These are phyloP conservation scores for Dendrolimus punctatus DNA, from an alignment of 1,140 invertebrate genomes.

Conservation along the genomic window DNA sequence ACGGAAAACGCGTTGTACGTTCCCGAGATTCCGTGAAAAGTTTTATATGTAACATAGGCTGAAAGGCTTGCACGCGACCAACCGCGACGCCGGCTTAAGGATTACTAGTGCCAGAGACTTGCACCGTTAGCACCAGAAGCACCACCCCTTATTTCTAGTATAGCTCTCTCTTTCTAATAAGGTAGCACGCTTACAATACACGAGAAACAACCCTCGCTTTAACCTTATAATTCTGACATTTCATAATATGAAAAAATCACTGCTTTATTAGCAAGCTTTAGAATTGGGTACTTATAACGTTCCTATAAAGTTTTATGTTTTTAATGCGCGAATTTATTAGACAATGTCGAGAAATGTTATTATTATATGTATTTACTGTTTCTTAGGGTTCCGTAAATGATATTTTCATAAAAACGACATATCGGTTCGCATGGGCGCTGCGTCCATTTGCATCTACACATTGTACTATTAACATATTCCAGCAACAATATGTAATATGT, in stretches of 20 bases:
- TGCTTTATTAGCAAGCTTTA: no score
- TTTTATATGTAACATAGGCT: constrained; percentile 26
- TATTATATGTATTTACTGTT: no score
- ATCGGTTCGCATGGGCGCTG: no score
- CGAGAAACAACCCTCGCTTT: constrained; percentile 27
- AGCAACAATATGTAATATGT: no score
- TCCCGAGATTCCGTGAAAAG: constrained; percentile 59
- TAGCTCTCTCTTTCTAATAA: constrained; percentile 41
- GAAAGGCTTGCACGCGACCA: constrained; percentile 24
- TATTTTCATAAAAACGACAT: no score
- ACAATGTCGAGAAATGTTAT: no score
- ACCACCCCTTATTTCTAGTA: constrained; percentile 39
- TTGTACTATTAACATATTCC: no score
- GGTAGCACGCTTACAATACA: constrained; percentile 26
- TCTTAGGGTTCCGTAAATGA: no score
- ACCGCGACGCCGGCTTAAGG: constrained; percentile 17
- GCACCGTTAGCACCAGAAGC: constrained; percentile 25
- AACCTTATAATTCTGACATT: constrained; percentile 35
- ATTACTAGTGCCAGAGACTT: constrained; percentile 47
- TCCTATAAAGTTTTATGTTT: no score
- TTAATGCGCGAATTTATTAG: no score
- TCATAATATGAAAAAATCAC: constrained; percentile 5
- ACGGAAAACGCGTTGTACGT: constrained; percentile 34
- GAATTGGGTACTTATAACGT: no score
- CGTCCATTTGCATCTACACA: no score